Evolutionary conservation across 1,140 invertebrate species (phyloP).

Genomic region (Myzus persicae): DNA sequence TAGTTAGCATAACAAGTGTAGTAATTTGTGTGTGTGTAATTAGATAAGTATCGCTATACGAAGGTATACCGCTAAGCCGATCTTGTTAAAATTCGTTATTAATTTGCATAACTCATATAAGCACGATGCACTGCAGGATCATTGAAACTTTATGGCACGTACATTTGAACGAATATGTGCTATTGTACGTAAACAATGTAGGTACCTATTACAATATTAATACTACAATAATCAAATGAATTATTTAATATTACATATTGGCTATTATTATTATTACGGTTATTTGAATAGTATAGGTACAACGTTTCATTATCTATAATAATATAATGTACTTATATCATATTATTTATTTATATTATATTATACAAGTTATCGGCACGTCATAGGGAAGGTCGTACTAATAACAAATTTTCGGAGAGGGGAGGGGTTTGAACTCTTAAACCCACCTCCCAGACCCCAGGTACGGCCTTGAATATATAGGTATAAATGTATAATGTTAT

Average conservation of each 20-base stretch:
- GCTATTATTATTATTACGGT: not conserved
- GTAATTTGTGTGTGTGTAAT: not conserved
- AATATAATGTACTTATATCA: not conserved
- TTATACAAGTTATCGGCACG: not conserved
- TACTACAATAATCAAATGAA: not conserved
- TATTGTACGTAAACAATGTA: no score
- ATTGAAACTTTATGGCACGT: not conserved
- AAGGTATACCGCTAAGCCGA: no score
- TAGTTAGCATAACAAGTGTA: not conserved
- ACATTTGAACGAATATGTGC: not conserved
- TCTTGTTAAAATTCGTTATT: not conserved
- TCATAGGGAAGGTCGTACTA: not conserved
- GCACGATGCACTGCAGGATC: not conserved
- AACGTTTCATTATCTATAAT: not conserved
- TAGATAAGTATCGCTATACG: not conserved
- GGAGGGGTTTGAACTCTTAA: no score
- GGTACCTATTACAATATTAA: no score
- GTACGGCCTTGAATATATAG: no score
- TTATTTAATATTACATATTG: not conserved
- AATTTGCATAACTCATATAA: not conserved
- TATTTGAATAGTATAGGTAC: not conserved
- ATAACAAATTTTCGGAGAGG: no score
- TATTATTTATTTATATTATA: not conserved
- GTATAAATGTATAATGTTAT: no score
- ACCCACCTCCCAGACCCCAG: no score